Base-by-base conservation (phyloP, 2,113 vertebrate genomes). In the Dolichallabes microphthalmus region DNA sequence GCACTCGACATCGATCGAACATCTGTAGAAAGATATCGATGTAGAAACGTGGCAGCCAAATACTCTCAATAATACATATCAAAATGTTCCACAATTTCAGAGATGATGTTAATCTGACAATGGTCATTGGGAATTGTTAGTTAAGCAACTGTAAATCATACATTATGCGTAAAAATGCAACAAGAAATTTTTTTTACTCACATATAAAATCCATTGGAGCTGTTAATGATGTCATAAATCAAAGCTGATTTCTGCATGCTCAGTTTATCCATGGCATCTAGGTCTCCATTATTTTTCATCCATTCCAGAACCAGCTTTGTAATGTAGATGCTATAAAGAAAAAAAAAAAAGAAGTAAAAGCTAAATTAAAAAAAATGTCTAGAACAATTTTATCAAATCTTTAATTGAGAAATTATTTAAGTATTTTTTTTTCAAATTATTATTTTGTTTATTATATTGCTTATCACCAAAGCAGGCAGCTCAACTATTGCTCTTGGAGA, bases 291-390 rank as follows among this genome's bases (percentile, higher is more conserved):
- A 90, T 95, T 97, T 91, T 96, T 97, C 88, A 98, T 96, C 98
- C 97, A 99, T 89, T 99, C 97, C 88, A 99, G 93, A 76, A 99
- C 98, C 92, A 98, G 89, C 66, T 94, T 92, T 96, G 96, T 96
- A 85, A 99, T 96, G 85, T 98, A 99, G 93, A 99, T 96, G 91
- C 98, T 99, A 86, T 39, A 91, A 53, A 27, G 3, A 50, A 12
- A 75, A 0, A 5, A 57, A 27, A 3, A 50, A 12, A 75, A 0
- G 3, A 57, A 27, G 14, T 20, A 17, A 13, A 64, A 45, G 3
- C 8, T 4, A 27, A 50, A 77, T 25, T 30, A 22, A 27, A 6
- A 50, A 14, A 75, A 13, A 66, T 50, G 25, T 4, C 14, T 11
- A 45, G 13, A 20, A 45, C 0, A 68, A 61, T 25, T 78, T n/a